These are phyloP conservation scores for Chiloscyllium plagiosum DNA, from an alignment of 2,113 vertebrate species.

Conservation along the genomic window DNA sequence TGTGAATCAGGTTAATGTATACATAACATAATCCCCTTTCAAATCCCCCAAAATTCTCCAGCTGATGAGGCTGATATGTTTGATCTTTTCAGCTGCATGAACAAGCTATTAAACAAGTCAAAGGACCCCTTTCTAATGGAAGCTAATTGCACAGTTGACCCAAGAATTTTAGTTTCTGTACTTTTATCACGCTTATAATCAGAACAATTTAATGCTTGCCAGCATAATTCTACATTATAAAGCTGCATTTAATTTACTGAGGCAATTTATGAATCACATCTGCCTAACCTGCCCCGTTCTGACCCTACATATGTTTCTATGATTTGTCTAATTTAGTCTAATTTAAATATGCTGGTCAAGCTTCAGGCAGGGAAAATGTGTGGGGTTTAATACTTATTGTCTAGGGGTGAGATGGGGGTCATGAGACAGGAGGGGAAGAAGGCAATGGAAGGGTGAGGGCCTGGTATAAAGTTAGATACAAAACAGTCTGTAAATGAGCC, in stretches of 20 bases:
- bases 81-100: conserved; percentile 1
- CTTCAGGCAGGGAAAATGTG: background rate
- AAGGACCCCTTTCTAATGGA: background rate
- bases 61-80: background rate
- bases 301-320: background rate
- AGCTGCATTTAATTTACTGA: background rate
- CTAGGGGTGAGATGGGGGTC: background rate
- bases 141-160: background rate
- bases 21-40: background rate
- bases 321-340: background rate
- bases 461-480: background rate
- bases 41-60: background rate
- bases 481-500: background rate
- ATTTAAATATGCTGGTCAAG: background rate
- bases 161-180: background rate
- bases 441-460: too few species aligned
- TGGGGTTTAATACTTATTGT: background rate
- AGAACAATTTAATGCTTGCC: background rate
- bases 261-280: background rate
- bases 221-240: background rate
- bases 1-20: background rate
- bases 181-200: background rate
- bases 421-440: too few species aligned
- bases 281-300: background rate
- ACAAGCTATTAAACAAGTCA: background rate